Evolutionary conservation across 1,140 invertebrate species (phyloP), one percentile per base, ranked within the genome.

Genomic region (Drosophila rufa): DNA sequence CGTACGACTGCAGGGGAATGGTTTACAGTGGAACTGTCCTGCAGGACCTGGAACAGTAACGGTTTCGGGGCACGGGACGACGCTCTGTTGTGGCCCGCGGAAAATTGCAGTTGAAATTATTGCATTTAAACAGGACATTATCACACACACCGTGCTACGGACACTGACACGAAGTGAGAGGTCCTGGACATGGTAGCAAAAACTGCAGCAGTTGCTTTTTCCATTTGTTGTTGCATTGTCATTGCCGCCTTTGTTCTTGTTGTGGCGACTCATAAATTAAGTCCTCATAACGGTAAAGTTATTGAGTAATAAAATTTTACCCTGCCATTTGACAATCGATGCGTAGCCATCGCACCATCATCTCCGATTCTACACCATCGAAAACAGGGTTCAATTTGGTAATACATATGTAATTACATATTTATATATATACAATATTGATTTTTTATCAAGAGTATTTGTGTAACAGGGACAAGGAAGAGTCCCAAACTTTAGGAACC

Each of bases 81-180:
- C 38, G 64, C 47, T 42, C 30, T 73, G 53, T 45, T 62, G 67
- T 51, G 58, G 59, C 65, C 64, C 64, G 55, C 76, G 55, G 85
- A 80, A 89, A 89, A 89, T 90, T 89, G 85, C 85, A 85, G 85
- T 79, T 85, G 70, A 89, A 89, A 89, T 89, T 90, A 89, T 89
- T 89, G 85, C 85, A 89, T 90, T 89, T 90, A 89, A 89, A 89
- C 85, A 89, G 85, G 81, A 89, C 85, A 89, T 89, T 90, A 89
- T 89, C 85, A 82, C 67, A 89, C 70, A 79, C 45, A 50, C 56
- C 55, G 51, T 25, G 59, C 40, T 33, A 45, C 36, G 64, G 67
- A 68, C 62, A 51, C 38, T 45, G 67, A 73, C 38, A 70, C 65
- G 33, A 51, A 77, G 46, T 14, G 58, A 66, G 62, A 73, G 65